These are phyloP conservation scores for Metopolophium dirhodum DNA, from an alignment of 1,140 invertebrate genomes.

Conservation along the genomic window DNA sequence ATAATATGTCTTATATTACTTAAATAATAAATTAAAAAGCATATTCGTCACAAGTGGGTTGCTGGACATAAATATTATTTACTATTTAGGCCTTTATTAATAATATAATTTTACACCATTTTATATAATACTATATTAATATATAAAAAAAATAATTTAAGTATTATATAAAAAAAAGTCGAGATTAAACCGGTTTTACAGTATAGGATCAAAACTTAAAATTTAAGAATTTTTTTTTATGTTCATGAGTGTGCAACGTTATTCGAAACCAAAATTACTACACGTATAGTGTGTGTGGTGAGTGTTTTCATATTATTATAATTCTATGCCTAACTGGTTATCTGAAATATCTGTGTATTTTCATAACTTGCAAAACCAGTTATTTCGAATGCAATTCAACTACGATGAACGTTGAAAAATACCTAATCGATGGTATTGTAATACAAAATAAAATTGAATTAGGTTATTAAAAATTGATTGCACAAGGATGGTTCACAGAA, in stretches of 20 bases:
- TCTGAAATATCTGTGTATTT: neutral
- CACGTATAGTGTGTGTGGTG: neutral
- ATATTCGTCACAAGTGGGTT: neutral
- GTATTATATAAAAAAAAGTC: neutral
- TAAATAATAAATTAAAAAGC: neutral
- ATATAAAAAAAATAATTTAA: neutral
- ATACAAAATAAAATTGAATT: conserved; percentile 1
- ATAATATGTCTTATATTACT: neutral
- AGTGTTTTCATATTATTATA: neutral
- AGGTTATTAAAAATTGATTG: neutral
- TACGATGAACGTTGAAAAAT: neutral
- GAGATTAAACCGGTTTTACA: neutral
- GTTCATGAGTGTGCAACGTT: neutral
- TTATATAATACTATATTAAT: neutral
- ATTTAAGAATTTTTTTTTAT: neutral
- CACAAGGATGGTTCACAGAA: neutral
- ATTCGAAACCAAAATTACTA: neutral
- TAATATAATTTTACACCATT: neutral
- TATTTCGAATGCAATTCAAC: neutral
- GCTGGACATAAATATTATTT: too few relatives aligned
- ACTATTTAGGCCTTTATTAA: neutral
- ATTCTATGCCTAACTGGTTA: neutral
- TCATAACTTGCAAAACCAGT: conserved; percentile 49
- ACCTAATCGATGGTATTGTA: neutral
- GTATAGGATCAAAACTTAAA: neutral